Conservation (phyloP, 2,113 vertebrate species). For the Corapipo altera region DNA sequence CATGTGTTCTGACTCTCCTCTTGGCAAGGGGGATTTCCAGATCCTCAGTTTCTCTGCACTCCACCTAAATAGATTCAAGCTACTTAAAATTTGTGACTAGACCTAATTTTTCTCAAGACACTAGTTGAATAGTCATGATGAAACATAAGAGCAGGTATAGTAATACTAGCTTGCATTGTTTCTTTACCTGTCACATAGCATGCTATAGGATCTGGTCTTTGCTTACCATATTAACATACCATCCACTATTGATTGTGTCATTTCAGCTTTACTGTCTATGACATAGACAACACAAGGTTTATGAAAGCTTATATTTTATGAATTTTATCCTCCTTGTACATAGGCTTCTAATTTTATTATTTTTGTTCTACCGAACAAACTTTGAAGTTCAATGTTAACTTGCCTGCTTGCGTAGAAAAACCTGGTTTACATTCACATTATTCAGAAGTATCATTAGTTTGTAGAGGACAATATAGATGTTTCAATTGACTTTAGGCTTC, state of each 20-base stretch:
- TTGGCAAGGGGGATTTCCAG: constrained; percentile 18
- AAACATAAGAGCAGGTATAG: not conserved
- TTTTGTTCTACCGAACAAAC: not conserved
- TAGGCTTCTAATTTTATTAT: not conserved
- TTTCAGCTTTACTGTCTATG: not conserved
- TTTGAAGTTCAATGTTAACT: not conserved
- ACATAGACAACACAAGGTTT: not conserved
- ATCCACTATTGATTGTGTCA: not conserved
- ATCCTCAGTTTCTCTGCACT: not conserved
- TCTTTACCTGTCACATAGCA: not conserved
- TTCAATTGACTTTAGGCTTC: not conserved
- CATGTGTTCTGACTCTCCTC: not conserved
- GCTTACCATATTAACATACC: not conserved
- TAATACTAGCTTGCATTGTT: not conserved
- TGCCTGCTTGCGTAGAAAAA: constrained; percentile 9
- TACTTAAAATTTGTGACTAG: not conserved
- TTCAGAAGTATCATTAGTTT: not conserved
- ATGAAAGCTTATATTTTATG: not conserved
- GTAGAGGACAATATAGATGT: not conserved
- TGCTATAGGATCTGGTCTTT: not conserved
- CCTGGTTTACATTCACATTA: not conserved
- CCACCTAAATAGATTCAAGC: not conserved
- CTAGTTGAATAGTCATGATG: not conserved
- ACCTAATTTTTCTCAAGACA: not conserved
- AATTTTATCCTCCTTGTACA: not conserved